A percentile compares a stretch with the other conserved stretches of the same genome.
These are phyloP conservation scores for Onychomys torridus DNA, from an alignment of 2,797 vertebrate species.

Conservation along the genomic window DNA sequence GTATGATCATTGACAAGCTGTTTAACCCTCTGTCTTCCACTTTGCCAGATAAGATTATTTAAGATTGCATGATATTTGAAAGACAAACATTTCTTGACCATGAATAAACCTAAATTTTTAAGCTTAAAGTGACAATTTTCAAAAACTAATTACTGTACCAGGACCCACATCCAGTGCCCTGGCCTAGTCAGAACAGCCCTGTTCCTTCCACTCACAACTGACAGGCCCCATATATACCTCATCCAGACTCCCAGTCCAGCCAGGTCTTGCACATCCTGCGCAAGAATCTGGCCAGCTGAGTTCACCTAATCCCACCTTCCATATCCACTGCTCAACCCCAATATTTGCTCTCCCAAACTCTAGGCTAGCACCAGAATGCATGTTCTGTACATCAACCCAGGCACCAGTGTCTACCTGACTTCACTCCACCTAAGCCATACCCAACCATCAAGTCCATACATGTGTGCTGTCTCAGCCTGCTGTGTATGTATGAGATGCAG, in stretches of 20 bases:
- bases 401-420: not conserved
- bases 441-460: not conserved
- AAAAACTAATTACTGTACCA: not conserved
- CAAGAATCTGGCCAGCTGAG: not conserved
- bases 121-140: constrained; percentile 13
- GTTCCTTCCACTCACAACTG: too few species aligned
- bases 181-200: not conserved
- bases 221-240: not conserved
- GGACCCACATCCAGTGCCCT: not conserved
- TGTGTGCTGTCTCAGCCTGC: not conserved
- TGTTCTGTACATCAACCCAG: not conserved
- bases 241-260: not conserved
- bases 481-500: too few species aligned
- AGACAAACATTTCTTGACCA: not conserved
- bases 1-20: not conserved
- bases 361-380: not conserved
- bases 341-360: too few species aligned
- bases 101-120: not conserved
- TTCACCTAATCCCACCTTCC: not conserved
- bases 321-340: not conserved
- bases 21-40: not conserved
- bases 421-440: not conserved
- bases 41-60: not conserved
- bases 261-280: not conserved
- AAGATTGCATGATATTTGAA: not conserved